These are phyloP conservation scores for Sylvilagus floridanus DNA, from an alignment of 2,797 vertebrate species.

Conservation along the genomic window DNA sequence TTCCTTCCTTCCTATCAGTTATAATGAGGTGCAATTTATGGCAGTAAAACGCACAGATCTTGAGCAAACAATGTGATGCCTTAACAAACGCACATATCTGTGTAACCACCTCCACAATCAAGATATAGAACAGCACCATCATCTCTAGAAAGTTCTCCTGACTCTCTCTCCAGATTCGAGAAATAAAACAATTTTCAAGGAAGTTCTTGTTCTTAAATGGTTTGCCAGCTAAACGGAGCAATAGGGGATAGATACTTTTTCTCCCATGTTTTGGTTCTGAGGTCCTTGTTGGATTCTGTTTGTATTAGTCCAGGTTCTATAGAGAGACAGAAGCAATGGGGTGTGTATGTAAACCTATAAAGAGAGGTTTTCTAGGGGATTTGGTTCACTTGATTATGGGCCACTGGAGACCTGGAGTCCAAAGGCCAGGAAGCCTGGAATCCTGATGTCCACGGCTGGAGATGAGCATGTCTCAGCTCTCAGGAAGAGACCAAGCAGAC, in stretches of 20 bases:
- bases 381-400: too few species aligned
- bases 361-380: too few species aligned
- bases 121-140: not conserved
- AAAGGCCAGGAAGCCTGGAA: too few species aligned
- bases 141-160: not conserved
- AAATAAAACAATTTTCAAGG: not conserved
- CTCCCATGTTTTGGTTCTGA: not conserved
- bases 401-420: too few species aligned
- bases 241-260: not conserved
- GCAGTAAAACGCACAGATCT: not conserved
- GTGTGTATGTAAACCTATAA: too few species aligned
- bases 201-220: not conserved
- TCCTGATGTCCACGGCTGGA: too few species aligned
- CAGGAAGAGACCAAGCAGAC: too few species aligned
- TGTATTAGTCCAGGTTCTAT: too few species aligned
- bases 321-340: too few species aligned
- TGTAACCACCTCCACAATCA: not conserved
- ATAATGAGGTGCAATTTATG: not conserved
- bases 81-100: not conserved
- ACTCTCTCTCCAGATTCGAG: not conserved
- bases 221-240: not conserved
- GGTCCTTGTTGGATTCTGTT: too few species aligned
- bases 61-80: not conserved
- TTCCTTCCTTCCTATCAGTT: accelerated
- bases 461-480: too few species aligned